These are phyloP conservation scores for Hypomecis atomaria DNA, from an alignment of 2,888 invertebrate genomes.

Conservation along the genomic window DNA sequence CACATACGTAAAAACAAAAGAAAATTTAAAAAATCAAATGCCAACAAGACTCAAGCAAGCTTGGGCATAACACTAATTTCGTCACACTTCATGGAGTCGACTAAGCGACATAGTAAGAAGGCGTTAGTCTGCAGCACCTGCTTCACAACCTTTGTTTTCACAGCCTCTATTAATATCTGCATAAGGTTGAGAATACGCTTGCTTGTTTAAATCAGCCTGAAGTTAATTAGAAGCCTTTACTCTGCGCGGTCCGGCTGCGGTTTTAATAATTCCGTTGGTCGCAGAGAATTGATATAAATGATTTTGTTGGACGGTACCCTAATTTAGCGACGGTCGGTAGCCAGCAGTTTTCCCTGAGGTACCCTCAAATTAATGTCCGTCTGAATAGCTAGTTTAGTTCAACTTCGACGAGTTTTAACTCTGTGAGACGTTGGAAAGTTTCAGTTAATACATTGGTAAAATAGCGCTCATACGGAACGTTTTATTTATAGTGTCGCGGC, in stretches of 20 bases:
- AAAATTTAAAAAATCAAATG: slow-evolving; percentile 7
- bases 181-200: slow-evolving; percentile 35
- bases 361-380: slow-evolving; percentile 51
- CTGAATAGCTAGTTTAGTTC: slow-evolving; percentile 36
- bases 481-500: too few relatives aligned
- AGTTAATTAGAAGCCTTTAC: slow-evolving; percentile 76
- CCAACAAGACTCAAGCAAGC: background rate
- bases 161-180: background rate
- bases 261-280: slow-evolving; percentile 74
- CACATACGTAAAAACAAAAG: too few relatives aligned
- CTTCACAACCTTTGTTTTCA: slow-evolving; percentile 30
- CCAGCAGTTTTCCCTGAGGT: slow-evolving; percentile 50
- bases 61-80: slow-evolving; percentile 12
- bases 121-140: slow-evolving; percentile 68
- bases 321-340: slow-evolving; percentile 47
- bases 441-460: background rate
- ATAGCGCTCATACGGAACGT: background rate
- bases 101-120: slow-evolving; percentile 55
- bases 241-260: slow-evolving; percentile 64
- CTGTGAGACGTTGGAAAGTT: background rate
- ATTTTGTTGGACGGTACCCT: slow-evolving; percentile 58
- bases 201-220: slow-evolving; percentile 51
- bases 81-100: slow-evolving; percentile 28
- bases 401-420: background rate
- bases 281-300: slow-evolving; percentile 70